A percentile compares a stretch with the other conserved stretches of the same genome.
Evolutionary conservation across 2,797 vertebrate species (phyloP).

Genomic region (Australoheros facetus): DNA sequence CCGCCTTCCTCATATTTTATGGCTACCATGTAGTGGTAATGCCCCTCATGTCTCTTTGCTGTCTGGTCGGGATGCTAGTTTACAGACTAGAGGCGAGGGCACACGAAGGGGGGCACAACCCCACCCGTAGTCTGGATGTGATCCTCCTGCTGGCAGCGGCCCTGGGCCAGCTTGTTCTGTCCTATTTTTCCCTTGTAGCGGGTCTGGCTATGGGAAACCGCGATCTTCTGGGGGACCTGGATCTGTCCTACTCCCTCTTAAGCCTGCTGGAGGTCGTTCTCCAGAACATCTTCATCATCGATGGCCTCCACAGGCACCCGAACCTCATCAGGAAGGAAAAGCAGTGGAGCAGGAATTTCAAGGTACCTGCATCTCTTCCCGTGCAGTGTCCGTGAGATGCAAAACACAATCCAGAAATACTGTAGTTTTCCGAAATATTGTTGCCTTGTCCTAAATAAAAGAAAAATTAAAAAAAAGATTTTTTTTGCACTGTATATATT

Average conservation of each 20-base stretch:
- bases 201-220: conserved; percentile 76
- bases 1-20: conserved; percentile 85
- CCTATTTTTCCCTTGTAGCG: conserved; percentile 90
- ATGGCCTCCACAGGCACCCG: conserved; percentile 84
- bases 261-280: conserved; percentile 86
- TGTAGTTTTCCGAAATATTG: background rate
- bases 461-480: too few species aligned
- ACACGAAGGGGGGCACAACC: conserved; percentile 82
- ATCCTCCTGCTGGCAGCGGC: conserved; percentile 84
- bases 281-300: conserved; percentile 92
- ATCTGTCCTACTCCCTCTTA: conserved; percentile 85
- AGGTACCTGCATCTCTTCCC: conserved; percentile 18
- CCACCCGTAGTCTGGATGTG: conserved; percentile 89
- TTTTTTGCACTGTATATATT: background rate
- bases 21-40: conserved; percentile 82
- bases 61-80: conserved; percentile 79
- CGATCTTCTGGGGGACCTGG: conserved; percentile 78
- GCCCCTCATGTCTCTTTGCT: conserved; percentile 83
- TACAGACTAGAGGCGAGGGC: conserved; percentile 83
- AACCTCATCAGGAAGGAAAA: conserved; percentile 26
- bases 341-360: conserved; percentile 37
- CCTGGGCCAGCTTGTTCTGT: conserved; percentile 85
- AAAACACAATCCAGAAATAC: background rate
- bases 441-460: too few species aligned
- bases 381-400: background rate